Evolutionary conservation across 1,140 invertebrate species (phyloP).

Genomic region (Teleopsis dalmanni): DNA sequence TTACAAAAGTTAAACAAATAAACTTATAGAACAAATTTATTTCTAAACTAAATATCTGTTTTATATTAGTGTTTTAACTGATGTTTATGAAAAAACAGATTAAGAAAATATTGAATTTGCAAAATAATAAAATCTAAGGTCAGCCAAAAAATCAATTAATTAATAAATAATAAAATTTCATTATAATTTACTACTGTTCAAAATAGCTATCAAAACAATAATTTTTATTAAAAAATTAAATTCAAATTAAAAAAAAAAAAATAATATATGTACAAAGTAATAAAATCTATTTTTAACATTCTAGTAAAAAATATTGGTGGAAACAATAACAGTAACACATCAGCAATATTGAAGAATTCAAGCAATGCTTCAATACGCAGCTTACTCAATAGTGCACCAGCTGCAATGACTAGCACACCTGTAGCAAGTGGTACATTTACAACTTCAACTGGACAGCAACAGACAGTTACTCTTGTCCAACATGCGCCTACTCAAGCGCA

Average conservation of each 20-base stretch:
- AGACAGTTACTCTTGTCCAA: slow-evolving; percentile 27
- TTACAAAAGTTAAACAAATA: no score
- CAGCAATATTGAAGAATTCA: slow-evolving; percentile 45
- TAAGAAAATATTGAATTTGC: no score
- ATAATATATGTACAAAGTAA: no score
- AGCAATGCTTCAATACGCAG: slow-evolving; percentile 65
- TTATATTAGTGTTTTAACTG: no score
- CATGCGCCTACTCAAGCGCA: slow-evolving; percentile 23
- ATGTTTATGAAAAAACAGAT: no score
- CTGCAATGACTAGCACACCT: slow-evolving; percentile 53
- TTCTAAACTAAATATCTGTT: no score
- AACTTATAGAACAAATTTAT: no score
- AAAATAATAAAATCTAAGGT: no score
- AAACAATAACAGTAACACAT: slow-evolving; percentile 12
- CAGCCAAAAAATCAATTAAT: no score
- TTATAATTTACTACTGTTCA: no score
- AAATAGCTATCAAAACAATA: slow-evolving; percentile 3
- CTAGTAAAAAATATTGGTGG: slow-evolving; percentile 9
- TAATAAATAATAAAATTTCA: no score
- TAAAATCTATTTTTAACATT: neutral
- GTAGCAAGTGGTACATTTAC: slow-evolving; percentile 42
- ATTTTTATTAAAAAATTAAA: neutral
- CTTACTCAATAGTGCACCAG: slow-evolving; percentile 63
- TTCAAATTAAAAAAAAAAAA: no score
- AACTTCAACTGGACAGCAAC: slow-evolving; percentile 32